Evolutionary conservation across 2,888 invertebrate genomes (phyloP), one percentile per base, ranked within the genome.

Genomic region (Lepidochitona cinerea): DNA sequence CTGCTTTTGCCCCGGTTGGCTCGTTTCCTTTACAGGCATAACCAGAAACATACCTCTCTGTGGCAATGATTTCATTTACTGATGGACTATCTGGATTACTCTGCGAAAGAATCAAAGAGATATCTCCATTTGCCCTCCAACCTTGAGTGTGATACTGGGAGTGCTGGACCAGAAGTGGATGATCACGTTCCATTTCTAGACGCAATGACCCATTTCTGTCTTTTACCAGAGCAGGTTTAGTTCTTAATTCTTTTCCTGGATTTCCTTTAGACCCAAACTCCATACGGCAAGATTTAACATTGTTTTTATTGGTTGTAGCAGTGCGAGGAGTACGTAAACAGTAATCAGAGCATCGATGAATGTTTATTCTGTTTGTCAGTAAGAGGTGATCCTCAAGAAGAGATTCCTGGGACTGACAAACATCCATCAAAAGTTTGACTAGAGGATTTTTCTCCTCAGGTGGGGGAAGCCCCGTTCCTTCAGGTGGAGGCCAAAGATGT

Each of bases 151-250:
- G n/a, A n/a, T n/a, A n/a, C n/a, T n/a, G n/a, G n/a, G 9, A 77
- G 68, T 68, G 76, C 68, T n/a, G 64, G 37, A 18, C 80, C 80
- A 41, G 77, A 52, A 2, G 80, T 59, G 81, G 82, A 68, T 82
- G 79, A 41, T 82, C 83, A 26, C 82, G 71, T 53, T 32, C 26
- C 81, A 82, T 82, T 76, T 82, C 81, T 37, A 82, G 59, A 32
- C 82, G 32, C 3, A 78, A 14, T 18, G n/a, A n/a, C n/a, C n/a
- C n/a, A n/a, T n/a, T n/a, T n/a, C n/a, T n/a, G n/a, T n/a, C n/a
- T n/a, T n/a, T n/a, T n/a, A n/a, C n/a, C n/a, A n/a, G n/a, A n/a
- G n/a, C n/a, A n/a, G n/a, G n/a, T n/a, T n/a, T n/a, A n/a, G n/a
- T n/a, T n/a, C n/a, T n/a, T n/a, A n/a, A n/a, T n/a, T n/a, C n/a